Evolutionary conservation across 1,140 invertebrate genomes (phyloP).

Genomic region (Pseudomyrmex pallidus): DNA sequence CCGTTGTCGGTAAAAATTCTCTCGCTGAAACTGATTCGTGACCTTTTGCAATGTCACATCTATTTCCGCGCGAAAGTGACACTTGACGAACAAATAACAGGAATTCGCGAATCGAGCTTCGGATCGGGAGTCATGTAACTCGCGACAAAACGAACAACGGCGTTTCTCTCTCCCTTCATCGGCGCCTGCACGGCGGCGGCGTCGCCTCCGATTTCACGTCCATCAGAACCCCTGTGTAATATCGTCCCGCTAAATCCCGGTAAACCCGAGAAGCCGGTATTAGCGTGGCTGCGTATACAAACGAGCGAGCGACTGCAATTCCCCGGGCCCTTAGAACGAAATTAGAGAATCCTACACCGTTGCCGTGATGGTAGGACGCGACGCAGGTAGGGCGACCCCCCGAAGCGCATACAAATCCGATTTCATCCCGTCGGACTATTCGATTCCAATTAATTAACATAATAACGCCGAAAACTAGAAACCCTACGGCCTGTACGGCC

Average conservation of each 20-base stretch:
- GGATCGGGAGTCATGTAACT: slow-evolving; percentile 35
- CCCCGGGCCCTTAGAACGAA: slow-evolving; percentile 43
- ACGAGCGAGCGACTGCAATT: slow-evolving; percentile 30
- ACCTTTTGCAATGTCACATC: neutral
- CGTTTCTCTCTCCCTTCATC: slow-evolving; percentile 7
- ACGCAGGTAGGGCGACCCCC: neutral
- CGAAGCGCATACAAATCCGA: slow-evolving; percentile 52
- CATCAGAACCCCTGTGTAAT: slow-evolving; percentile 35
- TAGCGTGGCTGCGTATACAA: slow-evolving; percentile 8
- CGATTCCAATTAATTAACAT: slow-evolving; percentile 69
- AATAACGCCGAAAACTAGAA: slow-evolving; percentile 62
- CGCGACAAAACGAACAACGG: slow-evolving; percentile 40
- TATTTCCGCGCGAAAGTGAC: neutral
- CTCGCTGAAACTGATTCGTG: too few relatives aligned
- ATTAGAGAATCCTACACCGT: slow-evolving; percentile 42
- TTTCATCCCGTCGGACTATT: slow-evolving; percentile 42
- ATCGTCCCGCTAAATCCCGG: slow-evolving; percentile 36
- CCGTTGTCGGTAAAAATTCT: too few relatives aligned
- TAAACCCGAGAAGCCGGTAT: slow-evolving; percentile 40
- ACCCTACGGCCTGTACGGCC: neutral
- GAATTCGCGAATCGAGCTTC: neutral
- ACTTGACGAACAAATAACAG: neutral
- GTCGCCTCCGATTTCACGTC: slow-evolving; percentile 45
- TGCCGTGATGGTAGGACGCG: neutral
- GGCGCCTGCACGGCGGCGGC: slow-evolving; percentile 3